Evolutionary conservation across 2,888 invertebrate genomes (phyloP), one percentile per base, ranked within the genome.

Genomic region (Yponomeuta malinellus): DNA sequence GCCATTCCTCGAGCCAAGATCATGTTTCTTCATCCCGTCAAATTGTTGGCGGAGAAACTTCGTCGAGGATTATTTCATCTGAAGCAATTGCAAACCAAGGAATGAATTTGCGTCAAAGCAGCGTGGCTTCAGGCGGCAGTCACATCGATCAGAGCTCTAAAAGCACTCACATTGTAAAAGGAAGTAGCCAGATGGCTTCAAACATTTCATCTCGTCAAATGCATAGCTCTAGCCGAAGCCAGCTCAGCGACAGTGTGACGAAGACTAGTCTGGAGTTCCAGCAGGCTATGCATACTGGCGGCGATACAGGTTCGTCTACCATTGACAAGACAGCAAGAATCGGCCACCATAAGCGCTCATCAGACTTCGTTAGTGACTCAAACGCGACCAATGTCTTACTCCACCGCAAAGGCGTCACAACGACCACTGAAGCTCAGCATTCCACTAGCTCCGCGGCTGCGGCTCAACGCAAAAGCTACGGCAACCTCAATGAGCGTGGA

Each of bases 391-490:
- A 97, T 79, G 93, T 96, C 65, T 95, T 97, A 67, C 93, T 97
- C 59, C 96, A 97, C 82, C 94, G 97, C 65, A 96, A 96, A 80
- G 94, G 95, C 29, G 87, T 93, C 12, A 92, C 94, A 2, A 93
- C 94, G 0, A 94, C 94, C 0, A 94, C 94, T n/a, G 96, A 96
- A 85, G 95, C 95, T 2, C 89, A 95, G 6, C 96, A 96, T 79
- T 94, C 95, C 0, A 95, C 94, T 10, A 94, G 95, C 76, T 94
- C 95, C 0, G 94, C 96, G 0, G 96, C 96, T 29, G 95, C 96
- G 37, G 95, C 96, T 74, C 96, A 96, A 84, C 93, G 96, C 70
- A 96, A 96, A 83, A 97, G 96, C 72, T 95, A 97, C 73, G 94
- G 95, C 37, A 97, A 97, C 81, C 90, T 97, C 1, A 95, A 95